Percentiles rank a stretch among this genome's conserved stretches.
phyloP scores from a whole-genome alignment of 2,113 vertebrate genomes.

The Protomyctophum bolini region DNA sequence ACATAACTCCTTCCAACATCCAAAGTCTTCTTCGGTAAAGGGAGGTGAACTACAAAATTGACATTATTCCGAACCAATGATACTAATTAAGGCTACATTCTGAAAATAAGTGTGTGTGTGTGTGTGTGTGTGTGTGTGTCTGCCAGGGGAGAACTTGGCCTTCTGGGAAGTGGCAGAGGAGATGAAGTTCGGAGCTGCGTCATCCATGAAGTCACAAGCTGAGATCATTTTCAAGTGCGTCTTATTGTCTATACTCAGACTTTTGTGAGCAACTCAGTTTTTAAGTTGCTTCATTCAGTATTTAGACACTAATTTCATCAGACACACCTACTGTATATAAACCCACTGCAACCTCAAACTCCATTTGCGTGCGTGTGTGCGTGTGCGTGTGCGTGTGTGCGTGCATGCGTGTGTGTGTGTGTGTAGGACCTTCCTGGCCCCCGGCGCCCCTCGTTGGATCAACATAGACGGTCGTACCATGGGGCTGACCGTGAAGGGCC shows the following conservation, averaged over 20 bases:
- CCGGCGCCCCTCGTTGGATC: slow-evolving; percentile 95
- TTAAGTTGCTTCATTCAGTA: too few species aligned
- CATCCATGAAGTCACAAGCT: slow-evolving; percentile 91
- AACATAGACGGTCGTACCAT: slow-evolving; percentile 98
- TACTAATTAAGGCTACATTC: too few species aligned
- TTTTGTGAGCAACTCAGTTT: too few species aligned
- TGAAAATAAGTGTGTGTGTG: background rate
- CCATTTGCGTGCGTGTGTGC: slow-evolving; percentile 8
- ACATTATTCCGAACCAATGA: too few species aligned
- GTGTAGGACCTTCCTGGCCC: slow-evolving; percentile 90
- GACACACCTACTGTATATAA: too few species aligned
- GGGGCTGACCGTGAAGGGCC: slow-evolving; percentile 93
- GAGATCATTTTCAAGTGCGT: slow-evolving; percentile 89
- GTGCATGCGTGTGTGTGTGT: too few species aligned
- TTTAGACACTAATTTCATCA: too few species aligned
- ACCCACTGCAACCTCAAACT: too few species aligned
- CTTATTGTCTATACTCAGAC: too few species aligned
- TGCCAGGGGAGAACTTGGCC: slow-evolving; percentile 91
- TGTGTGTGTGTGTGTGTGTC: background rate
- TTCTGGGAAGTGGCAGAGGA: slow-evolving; percentile 99
- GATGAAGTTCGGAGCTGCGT: slow-evolving; percentile 90
- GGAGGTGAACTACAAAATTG: too few species aligned
- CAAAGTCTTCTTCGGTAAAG: too few species aligned
- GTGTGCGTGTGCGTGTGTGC: background rate
- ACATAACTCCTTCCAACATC: too few species aligned